A percentile compares a stretch with the other conserved stretches of the same genome.
phyloP scores from a whole-genome alignment of 2,888 invertebrate genomes.

The Teleogryllus oceanicus region DNA sequence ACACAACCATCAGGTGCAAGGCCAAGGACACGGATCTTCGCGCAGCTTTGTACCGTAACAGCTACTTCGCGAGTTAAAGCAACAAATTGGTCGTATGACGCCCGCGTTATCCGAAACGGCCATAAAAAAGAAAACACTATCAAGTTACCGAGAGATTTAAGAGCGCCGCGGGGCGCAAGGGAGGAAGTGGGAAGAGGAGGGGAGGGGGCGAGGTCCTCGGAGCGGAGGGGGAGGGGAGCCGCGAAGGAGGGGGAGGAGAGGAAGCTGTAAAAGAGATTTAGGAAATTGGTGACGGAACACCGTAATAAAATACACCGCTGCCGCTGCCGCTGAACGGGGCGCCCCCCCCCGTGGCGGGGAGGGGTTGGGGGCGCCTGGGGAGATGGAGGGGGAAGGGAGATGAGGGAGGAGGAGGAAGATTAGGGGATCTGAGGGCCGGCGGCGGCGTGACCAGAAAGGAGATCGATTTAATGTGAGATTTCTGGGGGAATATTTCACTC shows the following conservation, averaged over 20 bases:
- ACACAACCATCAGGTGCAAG: too few species aligned
- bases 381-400: too few species aligned
- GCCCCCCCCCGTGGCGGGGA: too few species aligned
- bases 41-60: neutral
- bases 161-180: neutral
- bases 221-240: neutral
- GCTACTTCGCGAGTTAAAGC: conserved; percentile 1
- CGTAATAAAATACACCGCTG: conserved; percentile 33
- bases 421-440: too few species aligned
- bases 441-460: too few species aligned
- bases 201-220: neutral
- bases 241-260: conserved; percentile 23
- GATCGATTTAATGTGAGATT: too few species aligned
- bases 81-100: conserved; percentile 18
- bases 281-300: conserved; percentile 35
- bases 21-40: too few species aligned
- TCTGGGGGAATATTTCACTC: too few species aligned
- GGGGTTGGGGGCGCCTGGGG: too few species aligned
- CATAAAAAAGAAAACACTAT: conserved; percentile 20
- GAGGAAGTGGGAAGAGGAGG: neutral
- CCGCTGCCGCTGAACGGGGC: neutral
- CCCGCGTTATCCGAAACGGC: neutral
- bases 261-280: conserved; percentile 34
- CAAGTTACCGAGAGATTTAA: conserved; percentile 29
- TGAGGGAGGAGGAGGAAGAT: too few species aligned